Evolutionary conservation across 2,888 invertebrate genomes (phyloP).

Genomic region (Pyrochroa serraticornis): DNA sequence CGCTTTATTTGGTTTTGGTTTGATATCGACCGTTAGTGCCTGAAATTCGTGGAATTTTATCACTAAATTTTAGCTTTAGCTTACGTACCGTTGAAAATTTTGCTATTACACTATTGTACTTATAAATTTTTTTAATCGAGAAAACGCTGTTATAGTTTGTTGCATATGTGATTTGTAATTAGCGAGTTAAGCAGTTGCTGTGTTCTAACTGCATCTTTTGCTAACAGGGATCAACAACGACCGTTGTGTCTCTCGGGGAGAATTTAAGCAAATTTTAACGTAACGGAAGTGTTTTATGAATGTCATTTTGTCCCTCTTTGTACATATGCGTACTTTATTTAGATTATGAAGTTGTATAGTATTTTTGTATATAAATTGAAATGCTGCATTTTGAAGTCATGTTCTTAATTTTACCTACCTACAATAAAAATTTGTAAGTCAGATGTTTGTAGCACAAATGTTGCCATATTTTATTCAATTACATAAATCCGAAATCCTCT

Average conservation of each 20-base stretch:
- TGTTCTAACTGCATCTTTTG: background rate
- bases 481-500: too few species aligned
- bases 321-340: conserved; percentile 36
- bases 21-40: conserved; percentile 42
- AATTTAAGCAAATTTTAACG: conserved; percentile 6
- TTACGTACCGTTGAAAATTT: conserved; percentile 34
- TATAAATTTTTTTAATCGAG: conserved; percentile 11
- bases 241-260: background rate
- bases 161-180: background rate
- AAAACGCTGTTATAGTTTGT: conserved; percentile 3
- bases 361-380: conserved; percentile 54
- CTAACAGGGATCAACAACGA: background rate
- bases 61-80: conserved; percentile 36
- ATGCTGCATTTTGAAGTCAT: conserved; percentile 34
- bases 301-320: conserved; percentile 27
- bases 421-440: too few species aligned
- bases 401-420: background rate
- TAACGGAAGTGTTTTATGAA: conserved; percentile 16
- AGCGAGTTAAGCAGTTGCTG: too few species aligned
- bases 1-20: conserved; percentile 17
- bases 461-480: too few species aligned
- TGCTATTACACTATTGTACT: conserved; percentile 32
- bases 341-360: conserved; percentile 49
- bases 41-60: conserved; percentile 30
- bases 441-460: too few species aligned